Percentiles rank a stretch among this genome's conserved stretches.
Evolutionary conservation across 2,113 vertebrate genomes (phyloP).

Genomic region (Athene noctua): DNA sequence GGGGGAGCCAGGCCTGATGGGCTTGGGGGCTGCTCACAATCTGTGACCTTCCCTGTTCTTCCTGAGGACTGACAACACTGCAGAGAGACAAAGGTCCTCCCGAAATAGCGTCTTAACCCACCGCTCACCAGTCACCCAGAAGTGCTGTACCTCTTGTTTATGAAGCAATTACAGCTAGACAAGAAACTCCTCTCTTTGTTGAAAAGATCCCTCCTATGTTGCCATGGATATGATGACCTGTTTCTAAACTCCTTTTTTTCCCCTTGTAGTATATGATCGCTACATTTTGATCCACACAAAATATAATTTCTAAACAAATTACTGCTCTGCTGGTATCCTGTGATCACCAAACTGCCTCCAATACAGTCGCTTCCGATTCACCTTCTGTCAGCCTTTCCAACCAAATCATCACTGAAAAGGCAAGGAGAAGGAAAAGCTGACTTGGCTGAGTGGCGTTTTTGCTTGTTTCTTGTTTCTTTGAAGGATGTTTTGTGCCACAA

Average conservation of each 20-base stretch:
- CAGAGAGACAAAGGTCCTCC: neutral
- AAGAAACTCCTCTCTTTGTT: neutral
- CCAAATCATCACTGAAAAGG: neutral
- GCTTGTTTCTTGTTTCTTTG: neutral
- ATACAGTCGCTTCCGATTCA: neutral
- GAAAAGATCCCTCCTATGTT: neutral
- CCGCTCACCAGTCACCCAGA: neutral
- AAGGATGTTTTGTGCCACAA: neutral
- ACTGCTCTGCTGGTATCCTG: neutral
- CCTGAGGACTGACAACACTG: neutral
- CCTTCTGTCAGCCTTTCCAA: neutral
- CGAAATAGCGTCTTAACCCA: neutral
- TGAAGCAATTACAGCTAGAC: neutral
- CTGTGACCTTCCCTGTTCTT: neutral
- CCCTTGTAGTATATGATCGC: neutral
- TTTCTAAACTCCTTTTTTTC: neutral
- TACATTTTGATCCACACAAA: neutral
- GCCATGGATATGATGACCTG: neutral
- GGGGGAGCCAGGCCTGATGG: fast-evolving
- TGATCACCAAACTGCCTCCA: neutral
- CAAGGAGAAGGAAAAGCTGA: neutral
- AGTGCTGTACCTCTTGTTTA: neutral
- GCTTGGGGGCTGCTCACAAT: neutral
- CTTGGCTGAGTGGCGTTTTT: neutral
- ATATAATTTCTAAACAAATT: neutral